Conservation (phyloP, 1,140 invertebrate species). For the Drosophila quadrilineata region DNA sequence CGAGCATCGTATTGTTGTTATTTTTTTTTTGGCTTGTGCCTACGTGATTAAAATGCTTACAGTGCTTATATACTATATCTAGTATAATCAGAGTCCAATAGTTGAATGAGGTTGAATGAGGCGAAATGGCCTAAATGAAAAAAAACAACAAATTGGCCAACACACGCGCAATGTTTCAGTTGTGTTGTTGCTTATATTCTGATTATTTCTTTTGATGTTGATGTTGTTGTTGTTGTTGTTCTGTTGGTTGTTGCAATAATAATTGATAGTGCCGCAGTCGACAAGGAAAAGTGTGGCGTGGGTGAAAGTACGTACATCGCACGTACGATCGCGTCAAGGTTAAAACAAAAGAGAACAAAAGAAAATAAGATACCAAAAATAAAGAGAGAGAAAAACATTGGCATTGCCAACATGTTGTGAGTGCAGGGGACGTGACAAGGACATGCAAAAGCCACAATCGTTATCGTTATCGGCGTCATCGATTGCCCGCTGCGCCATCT, state of each 20-base stretch:
- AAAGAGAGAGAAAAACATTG: too few species aligned
- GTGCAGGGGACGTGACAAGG: conserved; percentile 65
- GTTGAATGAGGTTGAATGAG: conserved; percentile 41
- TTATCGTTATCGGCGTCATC: conserved; percentile 30
- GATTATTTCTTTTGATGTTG: too few species aligned
- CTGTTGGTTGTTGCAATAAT: conserved; percentile 34
- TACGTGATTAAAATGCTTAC: conserved; percentile 71
- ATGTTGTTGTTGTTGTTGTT: conserved; percentile 15
- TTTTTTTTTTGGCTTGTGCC: conserved; percentile 65
- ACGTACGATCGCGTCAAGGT: conserved; percentile 26
- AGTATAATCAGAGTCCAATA: conserved; percentile 26
- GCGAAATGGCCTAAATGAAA: conserved; percentile 42
- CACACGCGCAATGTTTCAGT: too few species aligned
- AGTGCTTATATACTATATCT: too few species aligned
- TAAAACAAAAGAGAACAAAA: too few species aligned
- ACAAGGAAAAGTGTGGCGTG: neutral
- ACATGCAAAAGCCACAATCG: conserved; percentile 46
- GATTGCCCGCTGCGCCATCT: conserved; percentile 85
- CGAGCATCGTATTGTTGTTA: conserved; percentile 47
- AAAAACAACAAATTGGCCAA: conserved; percentile 18
- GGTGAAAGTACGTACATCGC: conserved; percentile 26
- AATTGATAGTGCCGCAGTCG: conserved; percentile 13
- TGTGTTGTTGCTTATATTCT: too few species aligned
- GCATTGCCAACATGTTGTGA: conserved; percentile 37
- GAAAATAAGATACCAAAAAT: too few species aligned